These are phyloP conservation scores for Meta bourneti DNA, from an alignment of 2,888 invertebrate genomes.

Conservation along the genomic window DNA sequence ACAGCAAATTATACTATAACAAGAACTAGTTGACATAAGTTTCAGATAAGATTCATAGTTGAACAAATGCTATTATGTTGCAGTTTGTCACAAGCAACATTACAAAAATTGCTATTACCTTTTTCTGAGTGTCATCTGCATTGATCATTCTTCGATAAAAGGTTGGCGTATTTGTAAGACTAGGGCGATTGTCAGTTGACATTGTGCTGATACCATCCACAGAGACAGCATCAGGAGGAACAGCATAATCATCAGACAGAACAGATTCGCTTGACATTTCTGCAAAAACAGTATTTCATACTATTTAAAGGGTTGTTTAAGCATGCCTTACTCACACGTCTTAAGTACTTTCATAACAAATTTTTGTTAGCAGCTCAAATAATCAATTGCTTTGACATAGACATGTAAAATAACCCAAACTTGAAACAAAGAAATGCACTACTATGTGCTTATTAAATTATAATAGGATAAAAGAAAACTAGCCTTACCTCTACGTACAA, in stretches of 20 bases:
- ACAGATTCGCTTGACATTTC: slow-evolving; percentile 91
- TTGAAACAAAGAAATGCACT: background rate
- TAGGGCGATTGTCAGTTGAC: slow-evolving; percentile 83
- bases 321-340: no score
- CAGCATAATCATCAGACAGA: slow-evolving; percentile 96
- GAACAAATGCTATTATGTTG: no score
- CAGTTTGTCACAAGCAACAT: no score
- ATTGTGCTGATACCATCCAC: slow-evolving; percentile 87
- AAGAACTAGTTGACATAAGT: no score
- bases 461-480: background rate
- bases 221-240: slow-evolving; percentile 95
- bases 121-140: slow-evolving; percentile 79
- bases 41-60: no score
- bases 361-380: background rate
- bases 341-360: no score
- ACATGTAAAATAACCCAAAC: background rate
- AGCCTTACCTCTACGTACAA: slow-evolving; percentile 79
- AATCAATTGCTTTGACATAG: background rate
- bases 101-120: slow-evolving; percentile 65
- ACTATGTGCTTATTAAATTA: background rate
- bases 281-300: slow-evolving; percentile 18
- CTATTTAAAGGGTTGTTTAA: no score
- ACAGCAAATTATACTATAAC: no score
- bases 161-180: slow-evolving; percentile 49
- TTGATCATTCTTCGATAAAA: slow-evolving; percentile 79